Conservation (phyloP, 2,797 vertebrate genomes). For the Notolabrus celidotus region DNA sequence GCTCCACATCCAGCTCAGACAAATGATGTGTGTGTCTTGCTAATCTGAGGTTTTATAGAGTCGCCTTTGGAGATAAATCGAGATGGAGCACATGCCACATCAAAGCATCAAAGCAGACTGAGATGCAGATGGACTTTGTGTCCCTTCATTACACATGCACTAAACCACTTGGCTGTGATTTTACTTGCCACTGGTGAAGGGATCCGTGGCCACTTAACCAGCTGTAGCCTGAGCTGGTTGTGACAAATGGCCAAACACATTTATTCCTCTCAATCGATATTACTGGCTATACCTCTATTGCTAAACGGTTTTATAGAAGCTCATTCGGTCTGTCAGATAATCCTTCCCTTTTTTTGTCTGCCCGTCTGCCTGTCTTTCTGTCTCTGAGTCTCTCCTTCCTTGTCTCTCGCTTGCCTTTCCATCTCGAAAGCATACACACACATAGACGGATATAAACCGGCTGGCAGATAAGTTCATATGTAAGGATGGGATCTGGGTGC, state of each 20-base stretch:
- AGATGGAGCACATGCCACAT: slow-evolving; percentile 67
- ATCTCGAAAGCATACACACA: slow-evolving; percentile 1
- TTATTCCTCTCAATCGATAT: slow-evolving; percentile 73
- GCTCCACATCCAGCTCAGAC: slow-evolving; percentile 21
- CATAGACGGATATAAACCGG: slow-evolving; percentile 16
- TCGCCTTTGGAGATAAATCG: slow-evolving; percentile 61
- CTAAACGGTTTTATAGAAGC: slow-evolving; percentile 61
- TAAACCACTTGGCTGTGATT: slow-evolving; percentile 75
- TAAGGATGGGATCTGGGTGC: slow-evolving; percentile 80
- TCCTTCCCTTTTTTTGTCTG: slow-evolving; percentile 33
- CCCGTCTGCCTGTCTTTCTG: slow-evolving; percentile 8
- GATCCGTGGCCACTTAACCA: slow-evolving; percentile 75
- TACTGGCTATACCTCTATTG: slow-evolving; percentile 43
- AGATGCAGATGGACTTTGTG: slow-evolving; percentile 80
- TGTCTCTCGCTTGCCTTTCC: slow-evolving; percentile 25
- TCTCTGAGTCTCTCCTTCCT: slow-evolving; percentile 24
- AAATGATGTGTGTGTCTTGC: slow-evolving; percentile 48
- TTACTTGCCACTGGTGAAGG: slow-evolving; percentile 70
- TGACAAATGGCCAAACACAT: slow-evolving; percentile 70
- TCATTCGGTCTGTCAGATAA: slow-evolving; percentile 66
- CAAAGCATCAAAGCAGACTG: slow-evolving; percentile 74
- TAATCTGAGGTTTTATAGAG: slow-evolving; percentile 59
- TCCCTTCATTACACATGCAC: slow-evolving; percentile 80
- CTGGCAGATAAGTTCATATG: slow-evolving; percentile 55
- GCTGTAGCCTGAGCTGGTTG: slow-evolving; percentile 65